Evolutionary conservation across 2,113 vertebrate species (phyloP).

Genomic region (Oriolus oriolus): DNA sequence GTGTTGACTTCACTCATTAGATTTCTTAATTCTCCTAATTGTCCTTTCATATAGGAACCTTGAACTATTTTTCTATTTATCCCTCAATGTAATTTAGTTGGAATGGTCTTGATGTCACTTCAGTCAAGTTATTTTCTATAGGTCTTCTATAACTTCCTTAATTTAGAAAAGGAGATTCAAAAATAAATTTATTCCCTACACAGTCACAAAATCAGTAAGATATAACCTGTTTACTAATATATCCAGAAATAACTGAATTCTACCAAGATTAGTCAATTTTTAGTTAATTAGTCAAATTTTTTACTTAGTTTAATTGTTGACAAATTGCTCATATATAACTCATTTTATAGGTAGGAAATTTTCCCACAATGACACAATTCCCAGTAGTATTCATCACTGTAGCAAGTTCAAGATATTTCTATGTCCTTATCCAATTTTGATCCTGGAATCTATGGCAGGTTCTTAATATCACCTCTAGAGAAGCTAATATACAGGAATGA

Average conservation of each 20-base stretch:
- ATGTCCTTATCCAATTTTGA: neutral
- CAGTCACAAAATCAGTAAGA: neutral
- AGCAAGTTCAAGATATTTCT: neutral
- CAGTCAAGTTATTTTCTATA: neutral
- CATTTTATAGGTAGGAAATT: neutral
- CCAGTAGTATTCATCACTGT: neutral
- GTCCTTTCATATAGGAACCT: neutral
- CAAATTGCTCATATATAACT: neutral
- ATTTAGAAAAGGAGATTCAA: neutral
- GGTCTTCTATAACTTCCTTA: neutral
- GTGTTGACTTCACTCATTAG: neutral
- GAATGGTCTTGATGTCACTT: neutral
- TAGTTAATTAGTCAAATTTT: neutral
- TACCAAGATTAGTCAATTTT: neutral
- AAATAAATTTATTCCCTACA: neutral
- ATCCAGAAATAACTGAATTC: neutral
- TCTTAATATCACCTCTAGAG: neutral
- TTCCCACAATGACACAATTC: neutral
- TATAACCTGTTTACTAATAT: neutral
- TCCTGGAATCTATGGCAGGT: neutral
- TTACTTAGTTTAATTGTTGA: neutral
- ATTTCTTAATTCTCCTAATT: neutral
- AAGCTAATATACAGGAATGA: neutral
- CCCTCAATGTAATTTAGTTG: neutral
- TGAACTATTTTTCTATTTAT: neutral